These are phyloP conservation scores for Cynocephalus volans DNA, from an alignment of 2,113 vertebrate genomes.

Conservation along the genomic window DNA sequence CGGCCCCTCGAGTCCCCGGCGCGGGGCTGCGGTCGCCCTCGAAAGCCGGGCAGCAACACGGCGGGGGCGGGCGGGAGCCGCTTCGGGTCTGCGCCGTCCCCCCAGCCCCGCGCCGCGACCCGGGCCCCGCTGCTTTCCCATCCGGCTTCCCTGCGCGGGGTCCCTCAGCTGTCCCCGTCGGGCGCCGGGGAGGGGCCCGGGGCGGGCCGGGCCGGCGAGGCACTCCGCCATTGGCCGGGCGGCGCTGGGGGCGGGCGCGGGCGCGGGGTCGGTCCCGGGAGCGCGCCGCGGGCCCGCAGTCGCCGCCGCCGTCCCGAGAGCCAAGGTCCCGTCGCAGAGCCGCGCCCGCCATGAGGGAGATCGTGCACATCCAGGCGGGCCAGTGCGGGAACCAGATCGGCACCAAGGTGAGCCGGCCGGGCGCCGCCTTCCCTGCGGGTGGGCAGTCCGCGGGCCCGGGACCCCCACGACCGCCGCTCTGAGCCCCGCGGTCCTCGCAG, in stretches of 20 bases:
- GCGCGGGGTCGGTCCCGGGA: background rate
- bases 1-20: no score
- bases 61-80: no score
- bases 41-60: no score
- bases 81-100: no score
- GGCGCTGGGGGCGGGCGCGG: background rate
- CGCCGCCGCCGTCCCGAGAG: background rate
- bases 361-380: conserved; percentile 97
- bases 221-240: conserved; percentile 46
- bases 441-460: background rate
- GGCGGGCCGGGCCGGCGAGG: background rate
- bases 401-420: conserved; percentile 91
- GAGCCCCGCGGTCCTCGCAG: background rate
- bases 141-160: no score
- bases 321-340: background rate
- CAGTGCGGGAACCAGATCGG: conserved; percentile 98
- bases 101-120: no score
- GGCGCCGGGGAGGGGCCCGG: background rate
- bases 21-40: no score
- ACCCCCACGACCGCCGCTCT: no score
- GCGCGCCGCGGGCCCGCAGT: background rate
- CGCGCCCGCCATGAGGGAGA: conserved; percentile 93
- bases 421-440: background rate
- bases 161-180: background rate
- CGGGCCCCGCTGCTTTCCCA: no score